phyloP scores from a whole-genome alignment of 2,888 invertebrate genomes.

The Phengaris arion region DNA sequence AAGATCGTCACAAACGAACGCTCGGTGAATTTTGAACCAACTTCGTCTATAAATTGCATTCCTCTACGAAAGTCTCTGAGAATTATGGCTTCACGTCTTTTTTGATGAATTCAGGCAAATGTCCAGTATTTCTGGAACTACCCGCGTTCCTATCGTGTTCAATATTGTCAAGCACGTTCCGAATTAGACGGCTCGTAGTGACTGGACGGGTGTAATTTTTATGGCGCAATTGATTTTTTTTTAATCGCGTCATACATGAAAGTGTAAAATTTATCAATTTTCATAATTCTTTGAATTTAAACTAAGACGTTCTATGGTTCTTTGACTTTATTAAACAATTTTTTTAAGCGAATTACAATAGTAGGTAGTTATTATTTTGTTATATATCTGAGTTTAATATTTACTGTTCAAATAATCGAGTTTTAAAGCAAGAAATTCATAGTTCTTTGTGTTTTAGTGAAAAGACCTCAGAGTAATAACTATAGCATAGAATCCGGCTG shows the following conservation, averaged over 20 bases:
- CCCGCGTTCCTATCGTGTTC: slow-evolving; percentile 36
- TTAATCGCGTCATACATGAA: slow-evolving; percentile 11
- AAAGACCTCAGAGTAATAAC: too few species aligned
- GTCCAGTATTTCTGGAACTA: slow-evolving; percentile 46
- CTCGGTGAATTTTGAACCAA: slow-evolving; percentile 62
- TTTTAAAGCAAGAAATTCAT: too few species aligned
- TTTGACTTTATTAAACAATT: neutral
- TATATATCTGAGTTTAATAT: too few species aligned
- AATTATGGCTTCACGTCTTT: slow-evolving; percentile 63
- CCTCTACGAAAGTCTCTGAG: slow-evolving; percentile 54
- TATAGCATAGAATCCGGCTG: too few species aligned
- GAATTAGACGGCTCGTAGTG: slow-evolving; percentile 31
- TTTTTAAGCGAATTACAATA: too few species aligned
- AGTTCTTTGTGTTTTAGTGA: too few species aligned
- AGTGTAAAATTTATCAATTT: neutral
- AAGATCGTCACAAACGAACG: slow-evolving; percentile 53
- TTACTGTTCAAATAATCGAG: too few species aligned
- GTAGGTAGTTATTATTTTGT: too few species aligned
- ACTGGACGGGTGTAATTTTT: slow-evolving; percentile 33
- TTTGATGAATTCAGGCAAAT: slow-evolving; percentile 63
- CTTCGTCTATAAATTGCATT: slow-evolving; percentile 69
- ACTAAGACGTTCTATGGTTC: neutral
- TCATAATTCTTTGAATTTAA: neutral
- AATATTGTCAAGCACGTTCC: slow-evolving; percentile 8
- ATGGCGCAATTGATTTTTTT: slow-evolving; percentile 19